Percentiles rank a stretch among this genome's conserved stretches.
Conservation (phyloP, 2,888 invertebrate species). For the Apamea crenata region DNA sequence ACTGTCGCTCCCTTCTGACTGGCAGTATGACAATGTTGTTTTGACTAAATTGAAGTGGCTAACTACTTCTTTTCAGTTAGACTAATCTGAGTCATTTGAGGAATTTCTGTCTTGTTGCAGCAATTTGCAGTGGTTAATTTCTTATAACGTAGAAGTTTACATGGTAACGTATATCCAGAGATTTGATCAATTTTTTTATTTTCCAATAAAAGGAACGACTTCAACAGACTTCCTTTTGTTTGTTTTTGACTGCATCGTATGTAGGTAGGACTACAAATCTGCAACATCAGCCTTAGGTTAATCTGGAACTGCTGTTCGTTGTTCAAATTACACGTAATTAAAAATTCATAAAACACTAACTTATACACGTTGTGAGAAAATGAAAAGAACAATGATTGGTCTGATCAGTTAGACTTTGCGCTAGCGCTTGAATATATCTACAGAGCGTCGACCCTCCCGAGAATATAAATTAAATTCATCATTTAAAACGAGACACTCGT, state of each 20-base stretch:
- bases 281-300: background rate
- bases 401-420: background rate
- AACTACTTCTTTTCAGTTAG: background rate
- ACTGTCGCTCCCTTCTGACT: constrained; percentile 47
- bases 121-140: background rate
- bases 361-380: constrained; percentile 11
- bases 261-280: background rate
- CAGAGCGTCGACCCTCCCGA: constrained; percentile 39
- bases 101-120: background rate
- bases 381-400: background rate
- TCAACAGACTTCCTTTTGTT: background rate
- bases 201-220: background rate
- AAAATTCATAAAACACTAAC: background rate
- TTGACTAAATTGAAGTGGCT: constrained; percentile 14
- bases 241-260: background rate
- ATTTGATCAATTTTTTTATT: background rate
- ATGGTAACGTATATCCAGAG: background rate
- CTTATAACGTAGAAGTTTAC: background rate
- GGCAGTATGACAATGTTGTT: constrained; percentile 34
- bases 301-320: background rate
- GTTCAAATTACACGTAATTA: background rate
- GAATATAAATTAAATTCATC: constrained; percentile 14
- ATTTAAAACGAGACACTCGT: constrained; percentile 21
- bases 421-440: constrained; percentile 28
- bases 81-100: background rate